Evolutionary conservation across 2,797 vertebrate genomes (phyloP).

Genomic region (Borostomias antarcticus): DNA sequence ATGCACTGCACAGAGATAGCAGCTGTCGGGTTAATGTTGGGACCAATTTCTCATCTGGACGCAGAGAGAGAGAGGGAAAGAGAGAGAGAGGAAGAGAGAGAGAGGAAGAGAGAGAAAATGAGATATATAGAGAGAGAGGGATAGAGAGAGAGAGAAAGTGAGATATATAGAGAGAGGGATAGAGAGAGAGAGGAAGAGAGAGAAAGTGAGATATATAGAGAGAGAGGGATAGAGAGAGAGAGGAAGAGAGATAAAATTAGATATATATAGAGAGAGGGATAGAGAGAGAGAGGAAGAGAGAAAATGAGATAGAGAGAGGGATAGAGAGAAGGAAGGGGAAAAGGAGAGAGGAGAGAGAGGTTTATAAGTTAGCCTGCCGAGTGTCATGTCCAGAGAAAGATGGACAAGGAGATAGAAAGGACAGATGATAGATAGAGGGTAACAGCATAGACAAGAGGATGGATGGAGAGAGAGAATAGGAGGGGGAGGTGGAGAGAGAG

Average conservation of each 20-base stretch:
- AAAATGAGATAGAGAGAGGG: constrained; percentile 16
- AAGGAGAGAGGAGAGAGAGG: constrained; percentile 38
- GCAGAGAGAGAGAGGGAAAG: neutral
- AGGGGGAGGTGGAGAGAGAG: constrained; percentile 37
- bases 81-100: neutral
- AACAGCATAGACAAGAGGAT: constrained; percentile 42
- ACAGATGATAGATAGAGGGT: constrained; percentile 37
- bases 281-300: neutral
- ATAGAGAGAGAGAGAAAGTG: neutral
- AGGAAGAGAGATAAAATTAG: constrained; percentile 52
- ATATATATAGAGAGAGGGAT: constrained; percentile 2
- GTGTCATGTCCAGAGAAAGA: too few relatives aligned
- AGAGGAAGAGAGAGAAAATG: neutral
- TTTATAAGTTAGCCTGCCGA: too few relatives aligned
- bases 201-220: neutral
- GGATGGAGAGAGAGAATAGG: constrained; percentile 36
- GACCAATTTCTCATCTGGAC: constrained; percentile 58
- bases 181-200: neutral
- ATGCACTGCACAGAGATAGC: constrained; percentile 32
- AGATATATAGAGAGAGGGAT: neutral
- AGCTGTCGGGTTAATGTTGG: constrained; percentile 49
- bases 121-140: neutral
- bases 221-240: constrained; percentile 42
- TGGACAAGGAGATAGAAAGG: neutral
- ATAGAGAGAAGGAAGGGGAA: constrained; percentile 18